Conservation (phyloP, 2,888 invertebrate species). For the Diplazon laetatorius region DNA sequence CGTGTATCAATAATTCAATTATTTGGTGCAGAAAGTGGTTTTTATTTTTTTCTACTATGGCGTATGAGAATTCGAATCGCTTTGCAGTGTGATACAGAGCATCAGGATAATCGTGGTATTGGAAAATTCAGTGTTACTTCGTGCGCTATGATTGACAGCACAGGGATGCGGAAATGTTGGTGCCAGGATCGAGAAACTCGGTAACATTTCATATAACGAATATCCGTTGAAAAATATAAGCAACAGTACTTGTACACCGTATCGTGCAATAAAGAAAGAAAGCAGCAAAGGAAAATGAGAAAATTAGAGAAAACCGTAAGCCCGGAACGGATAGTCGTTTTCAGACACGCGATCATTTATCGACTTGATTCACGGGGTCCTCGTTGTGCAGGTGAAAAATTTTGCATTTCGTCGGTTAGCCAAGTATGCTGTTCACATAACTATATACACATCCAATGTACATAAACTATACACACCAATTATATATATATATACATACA, state of each 20-base stretch:
- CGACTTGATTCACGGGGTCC: conserved; percentile 7
- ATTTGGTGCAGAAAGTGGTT: no score
- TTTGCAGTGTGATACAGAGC: no score
- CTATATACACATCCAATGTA: neutral
- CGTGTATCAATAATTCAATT: no score
- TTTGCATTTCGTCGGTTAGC: no score
- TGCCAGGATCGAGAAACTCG: conserved; percentile 6
- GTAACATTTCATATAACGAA: conserved; percentile 56
- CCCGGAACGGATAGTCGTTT: neutral
- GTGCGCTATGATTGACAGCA: conserved; percentile 23
- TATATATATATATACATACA: conserved; percentile 5
- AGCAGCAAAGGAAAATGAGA: conserved; percentile 24
- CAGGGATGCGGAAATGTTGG: neutral
- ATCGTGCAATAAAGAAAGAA: neutral
- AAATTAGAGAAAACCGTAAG: neutral
- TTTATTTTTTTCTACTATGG: no score
- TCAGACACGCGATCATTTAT: neutral
- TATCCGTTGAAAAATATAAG: conserved; percentile 9
- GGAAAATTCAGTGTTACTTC: conserved; percentile 22
- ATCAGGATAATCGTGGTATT: no score
- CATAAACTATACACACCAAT: conserved; percentile 8
- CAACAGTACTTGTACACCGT: conserved; percentile 15
- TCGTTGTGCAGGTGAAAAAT: no score
- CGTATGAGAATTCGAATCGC: conserved; percentile 43
- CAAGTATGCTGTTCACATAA: no score